These are phyloP conservation scores for Clarias pachynema DNA, from an alignment of 2,797 vertebrate species.

Conservation along the genomic window DNA sequence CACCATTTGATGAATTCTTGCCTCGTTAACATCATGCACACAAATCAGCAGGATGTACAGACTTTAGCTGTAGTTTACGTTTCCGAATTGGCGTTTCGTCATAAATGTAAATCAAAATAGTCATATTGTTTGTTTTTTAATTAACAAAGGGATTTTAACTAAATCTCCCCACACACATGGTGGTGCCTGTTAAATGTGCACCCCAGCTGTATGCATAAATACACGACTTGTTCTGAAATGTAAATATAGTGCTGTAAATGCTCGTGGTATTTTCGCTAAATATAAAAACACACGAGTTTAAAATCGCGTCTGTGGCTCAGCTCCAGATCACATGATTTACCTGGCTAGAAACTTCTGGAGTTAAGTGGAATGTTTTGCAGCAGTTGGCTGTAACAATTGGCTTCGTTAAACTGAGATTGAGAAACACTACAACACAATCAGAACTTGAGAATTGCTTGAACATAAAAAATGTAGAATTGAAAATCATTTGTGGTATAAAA, in stretches of 20 bases:
- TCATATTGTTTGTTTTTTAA: not conserved
- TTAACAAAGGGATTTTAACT: not conserved
- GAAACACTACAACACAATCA: not conserved
- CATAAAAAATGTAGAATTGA: too few relatives aligned
- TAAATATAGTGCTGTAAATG: not conserved
- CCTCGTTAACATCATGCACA: not conserved
- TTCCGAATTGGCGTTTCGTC: constrained; percentile 3
- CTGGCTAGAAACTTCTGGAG: not conserved
- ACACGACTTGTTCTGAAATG: not conserved
- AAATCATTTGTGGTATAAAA: too few relatives aligned
- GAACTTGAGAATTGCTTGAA: not conserved
- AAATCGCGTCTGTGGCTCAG: not conserved
- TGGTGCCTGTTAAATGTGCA: not conserved
- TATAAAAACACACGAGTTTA: not conserved
- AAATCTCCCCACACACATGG: too few relatives aligned
- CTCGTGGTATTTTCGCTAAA: not conserved
- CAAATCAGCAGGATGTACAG: not conserved
- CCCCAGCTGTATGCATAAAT: not conserved
- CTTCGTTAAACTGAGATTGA: not conserved
- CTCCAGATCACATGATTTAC: not conserved
- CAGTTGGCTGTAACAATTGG: not conserved
- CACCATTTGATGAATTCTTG: not conserved
- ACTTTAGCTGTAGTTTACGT: not conserved
- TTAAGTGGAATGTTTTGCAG: not conserved
- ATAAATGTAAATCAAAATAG: not conserved